Percentiles rank a stretch among this genome's conserved stretches.
Evolutionary conservation across 2,113 vertebrate genomes (phyloP).

Genomic region (Lucifuga dentata): DNA sequence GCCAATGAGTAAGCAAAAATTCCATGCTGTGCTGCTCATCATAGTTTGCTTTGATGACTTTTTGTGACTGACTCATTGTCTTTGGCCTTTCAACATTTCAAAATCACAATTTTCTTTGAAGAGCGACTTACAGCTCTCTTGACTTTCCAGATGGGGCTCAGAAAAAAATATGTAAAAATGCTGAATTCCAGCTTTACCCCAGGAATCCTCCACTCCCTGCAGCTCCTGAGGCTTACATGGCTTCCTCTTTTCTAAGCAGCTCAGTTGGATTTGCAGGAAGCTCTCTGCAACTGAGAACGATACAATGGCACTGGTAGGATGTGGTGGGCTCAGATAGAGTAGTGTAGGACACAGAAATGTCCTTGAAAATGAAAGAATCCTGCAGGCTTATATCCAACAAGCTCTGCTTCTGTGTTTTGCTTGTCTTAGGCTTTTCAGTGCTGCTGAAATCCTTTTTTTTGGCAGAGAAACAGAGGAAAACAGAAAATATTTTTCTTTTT

Average conservation of each 20-base stretch:
- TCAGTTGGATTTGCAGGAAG: conserved; percentile 48
- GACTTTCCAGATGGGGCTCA: conserved; percentile 26
- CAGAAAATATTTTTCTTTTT: conserved; percentile 42
- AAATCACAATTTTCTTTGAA: conserved; percentile 46
- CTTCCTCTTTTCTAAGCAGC: conserved; percentile 61
- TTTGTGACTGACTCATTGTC: too few species aligned
- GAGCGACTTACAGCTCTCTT: conserved; percentile 40
- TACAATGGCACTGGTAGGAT: conserved; percentile 39
- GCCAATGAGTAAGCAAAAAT: conserved; percentile 10
- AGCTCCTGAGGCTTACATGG: conserved; percentile 53
- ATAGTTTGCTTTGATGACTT: conserved; percentile 20
- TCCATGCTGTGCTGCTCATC: conserved; percentile 2
- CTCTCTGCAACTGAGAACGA: conserved; percentile 33
- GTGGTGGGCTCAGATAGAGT: conserved; percentile 40
- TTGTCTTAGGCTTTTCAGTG: conserved; percentile 30
- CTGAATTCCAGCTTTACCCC: conserved; percentile 24
- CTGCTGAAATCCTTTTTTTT: conserved; percentile 57
- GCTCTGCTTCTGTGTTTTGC: conserved; percentile 43
- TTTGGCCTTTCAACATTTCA: conserved; percentile 31
- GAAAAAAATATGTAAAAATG: conserved; percentile 26
- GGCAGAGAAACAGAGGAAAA: conserved; percentile 54
- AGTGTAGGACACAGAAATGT: conserved; percentile 53
- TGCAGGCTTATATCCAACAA: conserved; percentile 54
- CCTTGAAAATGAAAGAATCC: conserved; percentile 69
- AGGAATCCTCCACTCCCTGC: conserved; percentile 41